A percentile compares a stretch with the other conserved stretches of the same genome.
Conservation (phyloP, 1,140 invertebrate genomes). For the Psilanteris sp. region DNA sequence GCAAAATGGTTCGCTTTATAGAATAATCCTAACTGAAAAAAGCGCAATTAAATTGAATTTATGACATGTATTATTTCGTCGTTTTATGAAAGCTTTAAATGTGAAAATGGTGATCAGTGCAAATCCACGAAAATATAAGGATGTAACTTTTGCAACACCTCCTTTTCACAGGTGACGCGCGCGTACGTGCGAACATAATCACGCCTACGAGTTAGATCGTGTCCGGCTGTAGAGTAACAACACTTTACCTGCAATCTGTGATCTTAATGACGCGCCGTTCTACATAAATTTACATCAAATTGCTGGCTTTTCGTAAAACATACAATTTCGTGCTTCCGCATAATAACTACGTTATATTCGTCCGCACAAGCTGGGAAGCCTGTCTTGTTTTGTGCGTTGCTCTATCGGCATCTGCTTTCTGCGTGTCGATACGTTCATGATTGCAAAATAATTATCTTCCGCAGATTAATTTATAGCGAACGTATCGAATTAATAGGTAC, state of each 20-base stretch:
- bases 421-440: conserved; percentile 1
- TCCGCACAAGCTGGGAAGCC: conserved; percentile 26
- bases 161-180: conserved; percentile 42
- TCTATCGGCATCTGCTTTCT: conserved; percentile 19
- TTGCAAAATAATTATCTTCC: conserved; percentile 14
- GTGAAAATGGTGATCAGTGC: conserved; percentile 7
- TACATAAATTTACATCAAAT: conserved; percentile 78
- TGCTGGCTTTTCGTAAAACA: conserved; percentile 72
- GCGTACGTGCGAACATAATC: conserved; percentile 43
- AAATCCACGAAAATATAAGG: conserved; percentile 21
- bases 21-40: too few species aligned
- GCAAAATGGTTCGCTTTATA: too few species aligned
- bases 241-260: conserved; percentile 69
- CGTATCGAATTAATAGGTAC: too few species aligned
- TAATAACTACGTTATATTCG: conserved; percentile 62
- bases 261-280: conserved; percentile 76
- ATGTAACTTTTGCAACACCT: conserved; percentile 21
- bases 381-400: conserved; percentile 42
- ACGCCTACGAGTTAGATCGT: conserved; percentile 57
- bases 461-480: too few species aligned
- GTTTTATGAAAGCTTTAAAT: conserved; percentile 21
- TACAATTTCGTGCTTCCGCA: conserved; percentile 69
- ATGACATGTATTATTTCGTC: too few species aligned
- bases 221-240: conserved; percentile 56
- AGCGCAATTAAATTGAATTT: too few species aligned